Base-by-base conservation (phyloP, 2,113 vertebrate species). In the Pelvicachromis taeniatus region DNA sequence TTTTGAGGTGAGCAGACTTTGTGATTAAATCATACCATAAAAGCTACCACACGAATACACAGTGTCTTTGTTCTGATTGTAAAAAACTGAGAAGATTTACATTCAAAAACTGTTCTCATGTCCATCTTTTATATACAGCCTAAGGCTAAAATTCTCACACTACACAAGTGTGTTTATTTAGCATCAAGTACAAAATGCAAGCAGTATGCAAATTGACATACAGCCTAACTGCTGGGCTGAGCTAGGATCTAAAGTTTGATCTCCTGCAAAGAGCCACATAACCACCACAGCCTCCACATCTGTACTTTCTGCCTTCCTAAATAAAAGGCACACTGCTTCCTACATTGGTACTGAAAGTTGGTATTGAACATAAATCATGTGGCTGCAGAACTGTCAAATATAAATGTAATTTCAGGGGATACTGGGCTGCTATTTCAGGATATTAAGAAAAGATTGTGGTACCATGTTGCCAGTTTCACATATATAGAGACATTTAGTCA, bases 361-460 rank as follows among this genome's bases (percentile, higher is more conserved):
- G 40, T 21, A 82, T n/a, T 82, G 59, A 87, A 83, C 61, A 87
- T 83, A 83, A 87, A 79, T 79, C 75, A 42, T 33, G 42, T 26
- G 59, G 61, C n/a, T 79, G 52, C 79, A 87, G 42, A 63, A 35
- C 21, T 58, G 31, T 52, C 42, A 58, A 21, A 79, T 55, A 38
- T 21, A 8, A 65, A 63, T 29, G 33, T 65, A 53, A 70, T 53
- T 52, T 38, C 58, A 53, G 56, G 50, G 33, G 33, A 70, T 81
- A 80, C 50, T 63, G 75, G 58, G 75, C 87, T 53, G 17, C 16
- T 82, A 23, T 78, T 59, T 70, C 9, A 19, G 35, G 38, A 78
- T 70, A 45, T 89, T 40, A 68, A 78, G 19, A 61, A 10, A 80
- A 59, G 9, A 42, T 8, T 58, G 21, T 17, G 21, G 59, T 29